These are phyloP conservation scores for Amazona ochrocephala DNA, from an alignment of 2,797 vertebrate species.

Conservation along the genomic window DNA sequence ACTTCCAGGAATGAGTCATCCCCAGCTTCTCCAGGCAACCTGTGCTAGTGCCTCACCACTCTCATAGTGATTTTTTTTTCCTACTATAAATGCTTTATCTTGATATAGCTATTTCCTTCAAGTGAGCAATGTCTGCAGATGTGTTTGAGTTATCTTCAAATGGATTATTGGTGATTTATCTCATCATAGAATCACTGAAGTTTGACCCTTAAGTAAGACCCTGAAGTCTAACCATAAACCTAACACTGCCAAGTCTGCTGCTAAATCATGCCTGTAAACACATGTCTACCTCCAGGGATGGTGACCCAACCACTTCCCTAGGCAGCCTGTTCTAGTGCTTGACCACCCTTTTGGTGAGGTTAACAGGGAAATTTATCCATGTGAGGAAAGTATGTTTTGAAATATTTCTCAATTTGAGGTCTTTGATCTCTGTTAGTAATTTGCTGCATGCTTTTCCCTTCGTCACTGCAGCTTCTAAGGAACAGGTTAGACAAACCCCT, in stretches of 20 bases:
- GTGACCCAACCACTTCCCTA: neutral
- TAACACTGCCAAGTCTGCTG: neutral
- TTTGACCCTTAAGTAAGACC: neutral
- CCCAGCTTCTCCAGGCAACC: neutral
- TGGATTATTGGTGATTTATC: neutral
- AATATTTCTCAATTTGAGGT: neutral
- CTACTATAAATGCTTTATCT: neutral
- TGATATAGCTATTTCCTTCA: neutral
- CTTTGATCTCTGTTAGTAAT: neutral
- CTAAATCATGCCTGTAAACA: neutral
- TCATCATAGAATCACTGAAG: neutral
- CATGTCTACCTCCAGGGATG: neutral
- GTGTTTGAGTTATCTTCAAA: neutral
- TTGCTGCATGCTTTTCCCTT: neutral
- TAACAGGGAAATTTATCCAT: neutral
- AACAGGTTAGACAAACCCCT: neutral
- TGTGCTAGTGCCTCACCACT: neutral
- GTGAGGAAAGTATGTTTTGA: neutral
- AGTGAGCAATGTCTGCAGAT: neutral
- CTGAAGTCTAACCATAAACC: rapidly evolving
- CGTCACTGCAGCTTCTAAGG: neutral
- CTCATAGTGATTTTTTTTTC: neutral
- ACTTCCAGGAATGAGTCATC: neutral
- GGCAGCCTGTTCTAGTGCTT: neutral
- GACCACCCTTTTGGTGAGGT: neutral